These are phyloP conservation scores for Thamnophis elegans DNA, from an alignment of 2,797 vertebrate species.

Conservation along the genomic window DNA sequence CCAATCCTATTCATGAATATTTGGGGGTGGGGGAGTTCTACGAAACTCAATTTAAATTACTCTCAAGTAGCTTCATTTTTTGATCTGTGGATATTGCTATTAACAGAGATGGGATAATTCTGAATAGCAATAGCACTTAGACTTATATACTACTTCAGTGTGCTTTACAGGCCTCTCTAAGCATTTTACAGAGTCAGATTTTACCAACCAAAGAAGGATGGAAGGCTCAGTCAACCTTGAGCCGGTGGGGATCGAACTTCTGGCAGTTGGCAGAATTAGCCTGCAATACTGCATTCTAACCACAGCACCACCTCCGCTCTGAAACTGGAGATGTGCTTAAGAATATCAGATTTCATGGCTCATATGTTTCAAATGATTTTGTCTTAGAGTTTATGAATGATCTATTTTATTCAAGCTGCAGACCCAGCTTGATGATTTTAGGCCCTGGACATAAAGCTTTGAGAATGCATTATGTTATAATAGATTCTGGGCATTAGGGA, in stretches of 20 bases:
- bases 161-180: neutral
- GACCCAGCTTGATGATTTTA: neutral
- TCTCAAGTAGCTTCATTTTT: neutral
- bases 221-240: neutral
- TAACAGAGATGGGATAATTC: neutral
- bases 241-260: neutral
- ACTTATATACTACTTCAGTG: neutral
- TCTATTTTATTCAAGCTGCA: neutral
- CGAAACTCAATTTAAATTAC: neutral
- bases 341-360: neutral
- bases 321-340: neutral
- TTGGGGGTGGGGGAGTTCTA: neutral
- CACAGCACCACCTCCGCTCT: neutral
- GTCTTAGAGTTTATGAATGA: neutral
- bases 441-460: neutral
- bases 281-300: neutral
- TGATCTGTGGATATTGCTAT: neutral
- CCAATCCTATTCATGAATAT: neutral
- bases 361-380: neutral
- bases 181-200: neutral
- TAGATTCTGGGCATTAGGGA: neutral
- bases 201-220: neutral
- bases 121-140: neutral
- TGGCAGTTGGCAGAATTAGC: neutral
- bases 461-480: neutral